phyloP scores from a whole-genome alignment of 1,140 invertebrate species.

The Papilio dardanus region DNA sequence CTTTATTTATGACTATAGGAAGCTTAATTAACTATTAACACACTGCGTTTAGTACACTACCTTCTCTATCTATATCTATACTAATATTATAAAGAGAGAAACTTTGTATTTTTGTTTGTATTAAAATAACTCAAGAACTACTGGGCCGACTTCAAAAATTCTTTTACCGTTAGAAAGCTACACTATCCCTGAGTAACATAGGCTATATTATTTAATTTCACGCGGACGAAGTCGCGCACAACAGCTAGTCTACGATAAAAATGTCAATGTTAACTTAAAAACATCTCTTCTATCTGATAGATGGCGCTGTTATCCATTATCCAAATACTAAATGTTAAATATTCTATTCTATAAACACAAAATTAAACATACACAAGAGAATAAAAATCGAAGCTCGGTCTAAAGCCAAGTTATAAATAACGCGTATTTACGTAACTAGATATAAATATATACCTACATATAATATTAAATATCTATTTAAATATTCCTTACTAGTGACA shows the following conservation, averaged over 20 bases:
- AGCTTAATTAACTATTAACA: no score
- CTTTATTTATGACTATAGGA: no score
- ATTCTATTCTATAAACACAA: neutral
- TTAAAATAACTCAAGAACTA: no score
- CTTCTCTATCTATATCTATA: no score
- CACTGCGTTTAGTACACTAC: no score
- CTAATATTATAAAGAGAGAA: no score
- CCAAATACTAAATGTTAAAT: neutral
- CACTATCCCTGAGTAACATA: no score
- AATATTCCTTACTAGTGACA: slow-evolving; percentile 8
- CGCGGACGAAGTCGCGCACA: no score
- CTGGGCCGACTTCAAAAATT: no score
- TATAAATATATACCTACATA: neutral
- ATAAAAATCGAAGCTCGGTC: neutral
- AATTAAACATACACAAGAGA: neutral
- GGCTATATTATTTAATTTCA: no score
- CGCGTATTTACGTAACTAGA: neutral
- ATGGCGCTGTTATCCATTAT: slow-evolving; percentile 7
- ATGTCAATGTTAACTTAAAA: neutral
- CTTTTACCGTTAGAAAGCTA: no score
- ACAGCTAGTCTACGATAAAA: neutral
- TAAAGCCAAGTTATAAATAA: neutral
- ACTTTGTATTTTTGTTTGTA: no score
- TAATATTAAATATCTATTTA: neutral
- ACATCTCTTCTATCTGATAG: neutral